A percentile compares a stretch with the other conserved stretches of the same genome.
phyloP scores from a whole-genome alignment of 2,888 invertebrate genomes.

The Epinotia ramella region DNA sequence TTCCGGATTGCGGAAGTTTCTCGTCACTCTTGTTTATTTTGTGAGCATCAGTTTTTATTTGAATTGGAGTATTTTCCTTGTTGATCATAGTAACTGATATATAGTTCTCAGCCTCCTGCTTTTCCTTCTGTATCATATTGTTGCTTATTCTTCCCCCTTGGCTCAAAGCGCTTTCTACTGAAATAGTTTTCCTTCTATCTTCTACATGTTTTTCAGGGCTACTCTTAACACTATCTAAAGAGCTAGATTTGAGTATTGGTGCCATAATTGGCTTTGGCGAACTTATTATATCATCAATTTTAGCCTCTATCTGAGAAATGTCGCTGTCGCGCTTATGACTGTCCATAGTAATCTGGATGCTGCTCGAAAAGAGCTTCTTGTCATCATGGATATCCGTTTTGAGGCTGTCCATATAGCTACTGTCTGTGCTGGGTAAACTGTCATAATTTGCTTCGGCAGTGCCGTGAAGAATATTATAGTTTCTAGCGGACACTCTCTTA shows the following conservation, averaged over 20 bases:
- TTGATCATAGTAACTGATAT: constrained; percentile 86
- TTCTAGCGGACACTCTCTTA: constrained; percentile 75
- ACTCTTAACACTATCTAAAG: constrained; percentile 86
- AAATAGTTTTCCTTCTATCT: constrained; percentile 80
- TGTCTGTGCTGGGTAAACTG: constrained; percentile 79
- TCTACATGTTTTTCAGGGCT: constrained; percentile 80
- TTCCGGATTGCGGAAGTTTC: constrained; percentile 64
- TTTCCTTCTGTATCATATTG: constrained; percentile 58
- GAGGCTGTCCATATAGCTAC: constrained; percentile 80
- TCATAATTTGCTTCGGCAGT: constrained; percentile 74
- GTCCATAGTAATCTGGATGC: constrained; percentile 74
- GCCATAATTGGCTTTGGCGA: constrained; percentile 81
- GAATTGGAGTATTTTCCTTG: constrained; percentile 70
- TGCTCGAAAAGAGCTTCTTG: constrained; percentile 74
- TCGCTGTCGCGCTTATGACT: constrained; percentile 78
- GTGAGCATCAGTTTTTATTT: constrained; percentile 58
- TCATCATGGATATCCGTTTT: constrained; percentile 76
- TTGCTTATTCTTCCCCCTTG: constrained; percentile 55
- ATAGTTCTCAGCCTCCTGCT: constrained; percentile 75
- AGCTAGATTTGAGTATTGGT: constrained; percentile 82
- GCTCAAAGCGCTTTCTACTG: constrained; percentile 79
- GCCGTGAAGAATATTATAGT: constrained; percentile 69
- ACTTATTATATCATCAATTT: constrained; percentile 83
- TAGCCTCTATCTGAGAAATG: constrained; percentile 83
- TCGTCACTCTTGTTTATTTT: constrained; percentile 75